phyloP scores from a whole-genome alignment of 2,797 vertebrate species.

The Pseudocheirus occidentalis region DNA sequence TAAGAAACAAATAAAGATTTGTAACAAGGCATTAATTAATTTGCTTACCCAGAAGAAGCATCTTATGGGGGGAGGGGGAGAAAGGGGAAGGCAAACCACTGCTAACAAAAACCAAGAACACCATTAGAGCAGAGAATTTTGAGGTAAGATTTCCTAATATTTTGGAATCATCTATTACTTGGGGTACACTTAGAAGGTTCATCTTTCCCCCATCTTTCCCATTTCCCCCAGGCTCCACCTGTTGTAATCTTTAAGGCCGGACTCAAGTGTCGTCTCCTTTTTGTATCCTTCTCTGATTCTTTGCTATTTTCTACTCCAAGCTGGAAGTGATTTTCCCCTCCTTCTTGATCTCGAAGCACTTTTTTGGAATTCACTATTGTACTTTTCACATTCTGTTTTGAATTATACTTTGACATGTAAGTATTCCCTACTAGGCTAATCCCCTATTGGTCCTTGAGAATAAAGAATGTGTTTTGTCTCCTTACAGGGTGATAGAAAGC shows the following conservation, averaged over 20 bases:
- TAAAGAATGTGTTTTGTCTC: neutral
- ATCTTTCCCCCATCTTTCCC: conserved; percentile 1
- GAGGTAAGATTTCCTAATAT: neutral
- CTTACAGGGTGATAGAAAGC: neutral
- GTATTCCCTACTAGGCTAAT: neutral
- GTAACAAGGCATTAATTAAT: conserved; percentile 16
- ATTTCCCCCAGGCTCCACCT: neutral
- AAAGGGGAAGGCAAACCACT: conserved; percentile 28
- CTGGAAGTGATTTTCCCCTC: neutral
- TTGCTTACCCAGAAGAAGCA: conserved; percentile 23
- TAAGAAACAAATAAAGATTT: neutral
- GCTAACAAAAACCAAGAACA: neutral
- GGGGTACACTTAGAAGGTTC: conserved; percentile 40
- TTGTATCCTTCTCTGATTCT: neutral
- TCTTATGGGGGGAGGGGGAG: conserved; percentile 24
- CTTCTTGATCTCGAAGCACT: neutral
- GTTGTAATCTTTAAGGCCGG: neutral
- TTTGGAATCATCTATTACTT: conserved; percentile 27
- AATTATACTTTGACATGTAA: neutral
- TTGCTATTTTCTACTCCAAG: neutral
- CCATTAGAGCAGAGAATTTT: conserved; percentile 23
- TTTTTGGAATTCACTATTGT: neutral
- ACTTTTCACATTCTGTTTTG: neutral
- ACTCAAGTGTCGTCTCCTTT: neutral
- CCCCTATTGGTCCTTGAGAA: neutral